Evolutionary conservation across 2,113 vertebrate genomes (phyloP), one percentile per base, ranked within the genome.

Genomic region (Hippocampus barbouri): DNA sequence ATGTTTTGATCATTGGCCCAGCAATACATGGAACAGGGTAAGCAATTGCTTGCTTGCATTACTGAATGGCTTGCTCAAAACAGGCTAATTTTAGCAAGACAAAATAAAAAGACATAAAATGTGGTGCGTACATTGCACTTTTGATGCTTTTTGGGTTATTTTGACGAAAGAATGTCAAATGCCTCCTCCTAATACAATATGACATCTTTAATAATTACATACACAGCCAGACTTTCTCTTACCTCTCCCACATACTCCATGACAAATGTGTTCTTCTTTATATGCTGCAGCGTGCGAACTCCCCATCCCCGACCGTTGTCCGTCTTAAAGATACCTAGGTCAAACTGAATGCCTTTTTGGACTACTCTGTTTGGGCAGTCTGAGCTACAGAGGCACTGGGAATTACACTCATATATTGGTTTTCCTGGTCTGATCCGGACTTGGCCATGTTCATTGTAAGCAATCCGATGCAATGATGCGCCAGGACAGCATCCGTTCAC

Each of bases 191-290:
- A 3, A 8, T n/a, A 11, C n/a, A 56, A 56, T 11, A 51, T 7
- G 18, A 51, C 18, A 8, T 20, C 18, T 8, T 51, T 18, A 21
- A 54, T 21, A 21, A 54, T 18, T 51, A 21, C 2, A 18, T 10
- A n/a, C 8, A 23, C 49, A 20, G 49, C 49, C 49, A n/a, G 53
- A 56, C 9, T 3, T 16, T 3, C 10, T 61, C 89, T 79, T 87
- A 97, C 96, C 95, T 98, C 95, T n/a, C 96, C 96, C 6, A 97
- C 92, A 25, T 97, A 97, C 88, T 97, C 96, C 95, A 97, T 97
- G 82, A 97, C 94, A n/a, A 97, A 97, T 25, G 91, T 92, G 89
- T 95, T 95, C 89, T 94, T 95, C 69, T 90, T 93, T 80, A 97
- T 98, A 76, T 91, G 94, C 87, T 97, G 91, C 74, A 96, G 82